Evolutionary conservation across 2,888 invertebrate genomes (phyloP).

Genomic region (Esperia sulphurella): DNA sequence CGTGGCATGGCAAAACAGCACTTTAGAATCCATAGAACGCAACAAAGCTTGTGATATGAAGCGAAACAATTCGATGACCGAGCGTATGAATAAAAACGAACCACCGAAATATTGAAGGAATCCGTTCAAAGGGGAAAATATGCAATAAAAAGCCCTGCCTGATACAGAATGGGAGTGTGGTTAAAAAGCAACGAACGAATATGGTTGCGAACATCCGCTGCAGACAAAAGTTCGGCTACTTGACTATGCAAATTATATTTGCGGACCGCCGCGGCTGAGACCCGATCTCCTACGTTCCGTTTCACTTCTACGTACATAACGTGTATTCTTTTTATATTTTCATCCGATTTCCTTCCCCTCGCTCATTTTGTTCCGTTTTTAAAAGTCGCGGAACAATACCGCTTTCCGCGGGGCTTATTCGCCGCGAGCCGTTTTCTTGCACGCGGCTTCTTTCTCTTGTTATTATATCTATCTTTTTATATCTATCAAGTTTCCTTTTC

Average conservation of each 20-base stretch:
- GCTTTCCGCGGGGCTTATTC: constrained; percentile 69
- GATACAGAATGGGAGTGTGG: constrained; percentile 73
- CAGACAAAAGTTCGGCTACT: constrained; percentile 78
- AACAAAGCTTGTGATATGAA: constrained; percentile 60
- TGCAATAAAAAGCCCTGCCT: constrained; percentile 72
- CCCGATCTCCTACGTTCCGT: constrained; percentile 75
- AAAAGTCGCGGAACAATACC: constrained; percentile 76
- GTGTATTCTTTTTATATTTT: constrained; percentile 80
- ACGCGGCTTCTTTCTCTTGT: constrained; percentile 68
- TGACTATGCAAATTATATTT: constrained; percentile 81
- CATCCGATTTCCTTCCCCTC: constrained; percentile 78
- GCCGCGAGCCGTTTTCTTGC: constrained; percentile 75
- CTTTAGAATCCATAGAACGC: constrained; percentile 36
- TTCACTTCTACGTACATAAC: constrained; percentile 72
- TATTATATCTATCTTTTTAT: constrained; percentile 71
- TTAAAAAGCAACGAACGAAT: constrained; percentile 77
- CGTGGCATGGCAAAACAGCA: neutral
- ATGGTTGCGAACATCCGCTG: constrained; percentile 75
- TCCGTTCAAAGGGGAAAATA: constrained; percentile 77
- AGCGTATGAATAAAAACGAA: constrained; percentile 75
- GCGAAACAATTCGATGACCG: constrained; percentile 75
- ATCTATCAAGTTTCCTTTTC: constrained; percentile 74
- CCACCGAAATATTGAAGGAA: constrained; percentile 77
- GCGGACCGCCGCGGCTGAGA: constrained; percentile 72
- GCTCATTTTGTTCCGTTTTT: constrained; percentile 73